Conservation (phyloP, 1,140 invertebrate species). For the Drosophila aff. region DNA sequence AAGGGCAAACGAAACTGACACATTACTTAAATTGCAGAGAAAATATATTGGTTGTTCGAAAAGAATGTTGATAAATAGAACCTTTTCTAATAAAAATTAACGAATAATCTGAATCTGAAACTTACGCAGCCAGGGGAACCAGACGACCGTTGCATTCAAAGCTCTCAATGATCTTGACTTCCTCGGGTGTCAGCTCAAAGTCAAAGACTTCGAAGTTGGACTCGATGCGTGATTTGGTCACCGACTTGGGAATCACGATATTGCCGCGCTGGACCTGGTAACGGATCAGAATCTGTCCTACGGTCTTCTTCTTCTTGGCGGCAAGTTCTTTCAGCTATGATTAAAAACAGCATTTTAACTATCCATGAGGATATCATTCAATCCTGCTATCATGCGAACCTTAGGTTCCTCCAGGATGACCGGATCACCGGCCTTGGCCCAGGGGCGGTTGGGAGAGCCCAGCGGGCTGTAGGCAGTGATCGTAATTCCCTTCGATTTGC, state of each 20-base stretch:
- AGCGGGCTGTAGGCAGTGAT: constrained; percentile 93
- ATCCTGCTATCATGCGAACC: constrained; percentile 8
- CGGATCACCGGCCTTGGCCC: constrained; percentile 90
- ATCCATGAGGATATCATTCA: no score
- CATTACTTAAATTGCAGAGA: not conserved
- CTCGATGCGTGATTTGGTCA: constrained; percentile 88
- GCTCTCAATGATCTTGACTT: constrained; percentile 85
- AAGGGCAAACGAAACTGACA: not conserved
- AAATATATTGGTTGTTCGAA: not conserved
- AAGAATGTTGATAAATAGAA: not conserved
- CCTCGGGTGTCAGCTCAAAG: constrained; percentile 88
- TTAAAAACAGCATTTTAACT: no score
- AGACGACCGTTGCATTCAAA: constrained; percentile 86
- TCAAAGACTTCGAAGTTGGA: constrained; percentile 91
- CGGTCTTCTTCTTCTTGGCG: constrained; percentile 88
- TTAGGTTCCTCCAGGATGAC: constrained; percentile 87
- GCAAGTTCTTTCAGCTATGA: constrained; percentile 86
- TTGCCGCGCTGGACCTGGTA: constrained; percentile 89
- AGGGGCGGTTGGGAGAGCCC: constrained; percentile 89
- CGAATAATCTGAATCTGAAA: not conserved
- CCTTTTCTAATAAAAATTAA: no score
- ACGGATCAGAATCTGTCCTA: constrained; percentile 90
- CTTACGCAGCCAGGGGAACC: constrained; percentile 85
- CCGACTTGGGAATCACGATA: constrained; percentile 88
- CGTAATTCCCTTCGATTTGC: constrained; percentile 87